Conservation (phyloP, 2,113 vertebrate species). For the Tychaedon coryphoeus region DNA sequence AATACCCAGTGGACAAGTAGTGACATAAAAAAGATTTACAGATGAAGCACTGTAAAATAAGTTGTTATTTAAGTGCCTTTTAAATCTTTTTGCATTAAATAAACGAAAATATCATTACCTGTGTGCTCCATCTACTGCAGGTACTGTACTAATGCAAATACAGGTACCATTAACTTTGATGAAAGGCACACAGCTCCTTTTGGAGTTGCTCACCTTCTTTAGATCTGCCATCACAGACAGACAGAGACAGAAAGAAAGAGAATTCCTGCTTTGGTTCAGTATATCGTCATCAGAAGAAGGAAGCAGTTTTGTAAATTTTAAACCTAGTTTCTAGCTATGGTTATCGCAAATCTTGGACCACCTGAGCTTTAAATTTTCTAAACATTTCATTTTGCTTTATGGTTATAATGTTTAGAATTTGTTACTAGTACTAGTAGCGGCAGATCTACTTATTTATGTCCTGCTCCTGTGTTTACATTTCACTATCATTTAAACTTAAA, state of each 20-base stretch:
- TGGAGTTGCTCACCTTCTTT: not conserved
- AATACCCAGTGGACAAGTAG: not conserved
- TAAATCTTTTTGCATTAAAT: not conserved
- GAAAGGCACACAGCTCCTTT: not conserved
- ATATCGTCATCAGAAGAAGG: not conserved
- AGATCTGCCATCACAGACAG: not conserved
- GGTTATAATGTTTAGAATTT: conserved; percentile 52
- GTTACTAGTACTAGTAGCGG: conserved; percentile 36
- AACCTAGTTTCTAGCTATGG: conserved; percentile 15
- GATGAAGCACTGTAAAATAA: not conserved
- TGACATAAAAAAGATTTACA: not conserved
- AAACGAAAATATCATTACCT: not conserved
- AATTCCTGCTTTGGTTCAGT: not conserved
- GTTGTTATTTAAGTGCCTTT: not conserved
- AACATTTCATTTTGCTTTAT: conserved; percentile 46
- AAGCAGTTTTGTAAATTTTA: not conserved
- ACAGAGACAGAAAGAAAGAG: not conserved
- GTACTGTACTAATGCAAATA: not conserved
- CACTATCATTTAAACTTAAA: conserved; percentile 33
- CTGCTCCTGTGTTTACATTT: conserved; percentile 51
- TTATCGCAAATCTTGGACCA: conserved; percentile 23
- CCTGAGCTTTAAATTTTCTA: conserved; percentile 30
- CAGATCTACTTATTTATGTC: conserved; percentile 65
- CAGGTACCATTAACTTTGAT: not conserved
- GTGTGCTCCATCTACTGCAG: not conserved